Evolutionary conservation across 1,140 invertebrate genomes (phyloP), one percentile per base, ranked within the genome.

Genomic region (Temnothorax nylanderi): DNA sequence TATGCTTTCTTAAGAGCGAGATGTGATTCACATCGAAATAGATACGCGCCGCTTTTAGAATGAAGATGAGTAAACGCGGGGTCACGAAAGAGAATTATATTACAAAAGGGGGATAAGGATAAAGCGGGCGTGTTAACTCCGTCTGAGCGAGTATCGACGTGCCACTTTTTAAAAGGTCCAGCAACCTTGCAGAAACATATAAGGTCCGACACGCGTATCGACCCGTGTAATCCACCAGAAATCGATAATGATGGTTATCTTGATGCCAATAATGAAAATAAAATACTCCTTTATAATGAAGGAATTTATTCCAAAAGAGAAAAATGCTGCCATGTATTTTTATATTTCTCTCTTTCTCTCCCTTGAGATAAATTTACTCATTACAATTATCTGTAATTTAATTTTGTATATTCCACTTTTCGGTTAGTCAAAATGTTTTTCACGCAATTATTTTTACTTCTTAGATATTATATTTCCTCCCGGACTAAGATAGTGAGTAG

Each of bases 191-290:
- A 56, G 54, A 58, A 82, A 82, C 80, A 58, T 82, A 74, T 82
- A 82, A 82, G 80, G 67, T 11, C 18, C 80, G 67, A 82, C 26
- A 58, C 41, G 80, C 54, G 37, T 72, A 82, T 82, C 78, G 65
- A 82, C 18, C 37, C 65, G 41, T 58, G 67, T 82, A 72, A 72
- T 71, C 41, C 51, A 82, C 65, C 65, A 82, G 80, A 82, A 82
- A 82, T 82, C 80, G 80, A 82, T 82, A 82, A 82, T 82, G 56
- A 82, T 82, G 67, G 51, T 72, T 47, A 72, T 58, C 67, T 72
- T 16, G 67, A 37, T 74, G 67, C 49, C 77, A 82, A 26, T 72
- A 82, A 34, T 81, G 65, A n/a, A 60, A 82, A 60, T 60, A 58
- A 82, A 72, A 41, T 34, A 47, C 16, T 37, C 11, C 13, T 32